These are phyloP conservation scores for Nemotelus nigrinus DNA, from an alignment of 2,888 invertebrate genomes.

Conservation along the genomic window DNA sequence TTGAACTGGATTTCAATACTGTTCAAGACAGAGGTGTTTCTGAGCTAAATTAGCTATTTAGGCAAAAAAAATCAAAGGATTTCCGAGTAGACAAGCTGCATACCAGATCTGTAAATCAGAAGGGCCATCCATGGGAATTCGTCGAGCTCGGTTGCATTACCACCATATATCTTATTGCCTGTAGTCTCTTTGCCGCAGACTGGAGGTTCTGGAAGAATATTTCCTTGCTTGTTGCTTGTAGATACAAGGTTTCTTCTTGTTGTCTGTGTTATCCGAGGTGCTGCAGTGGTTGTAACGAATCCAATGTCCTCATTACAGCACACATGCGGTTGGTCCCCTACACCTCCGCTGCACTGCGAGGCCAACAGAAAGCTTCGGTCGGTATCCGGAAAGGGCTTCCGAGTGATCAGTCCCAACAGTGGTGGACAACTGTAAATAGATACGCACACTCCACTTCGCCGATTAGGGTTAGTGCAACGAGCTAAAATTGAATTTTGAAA, in stretches of 20 bases:
- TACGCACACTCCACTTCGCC: slow-evolving; percentile 57
- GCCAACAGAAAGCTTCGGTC: slow-evolving; percentile 56
- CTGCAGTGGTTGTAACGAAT: slow-evolving; percentile 43
- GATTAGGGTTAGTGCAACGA: slow-evolving; percentile 67
- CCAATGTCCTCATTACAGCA: slow-evolving; percentile 59
- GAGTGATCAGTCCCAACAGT: slow-evolving; percentile 55
- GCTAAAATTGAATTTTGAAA: slow-evolving; percentile 52
- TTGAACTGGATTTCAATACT: background rate
- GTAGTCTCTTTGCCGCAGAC: slow-evolving; percentile 59
- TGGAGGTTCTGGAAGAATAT: slow-evolving; percentile 58
- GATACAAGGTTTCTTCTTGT: background rate
- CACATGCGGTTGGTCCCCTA: slow-evolving; percentile 58
- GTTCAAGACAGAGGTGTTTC: background rate
- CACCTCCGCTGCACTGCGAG: slow-evolving; percentile 59
- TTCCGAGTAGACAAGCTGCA: slow-evolving; percentile 53
- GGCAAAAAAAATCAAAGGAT: background rate
- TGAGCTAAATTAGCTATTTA: background rate
- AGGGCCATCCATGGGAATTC: slow-evolving; percentile 78
- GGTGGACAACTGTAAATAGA: slow-evolving; percentile 60
- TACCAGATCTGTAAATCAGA: slow-evolving; percentile 74
- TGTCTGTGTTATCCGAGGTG: background rate
- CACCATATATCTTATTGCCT: slow-evolving; percentile 71
- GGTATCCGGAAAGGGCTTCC: slow-evolving; percentile 49
- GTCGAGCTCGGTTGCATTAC: slow-evolving; percentile 69
- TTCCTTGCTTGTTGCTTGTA: slow-evolving; percentile 53